Conservation (phyloP, 2,113 vertebrate genomes). For the Marcusenius ussheri region DNA sequence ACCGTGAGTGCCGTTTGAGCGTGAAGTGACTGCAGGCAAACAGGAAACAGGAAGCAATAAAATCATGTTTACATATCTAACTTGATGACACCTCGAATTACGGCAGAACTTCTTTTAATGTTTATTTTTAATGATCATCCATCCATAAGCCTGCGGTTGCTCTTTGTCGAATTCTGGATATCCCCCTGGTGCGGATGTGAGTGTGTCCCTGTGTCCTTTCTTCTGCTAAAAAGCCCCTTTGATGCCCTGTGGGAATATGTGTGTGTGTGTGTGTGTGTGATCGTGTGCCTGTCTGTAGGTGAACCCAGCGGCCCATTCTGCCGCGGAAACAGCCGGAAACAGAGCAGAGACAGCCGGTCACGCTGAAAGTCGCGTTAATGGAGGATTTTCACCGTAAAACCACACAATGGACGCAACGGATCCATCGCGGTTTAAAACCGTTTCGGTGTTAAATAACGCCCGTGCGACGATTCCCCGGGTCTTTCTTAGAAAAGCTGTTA, state of each 20-base stretch:
- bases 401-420: neutral
- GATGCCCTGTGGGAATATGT: neutral
- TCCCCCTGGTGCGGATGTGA: neutral
- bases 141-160: neutral
- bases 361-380: neutral
- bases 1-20: neutral
- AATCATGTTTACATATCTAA: neutral
- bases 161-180: neutral
- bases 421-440: neutral
- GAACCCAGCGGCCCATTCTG: neutral
- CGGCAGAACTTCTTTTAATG: neutral
- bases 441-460: neutral
- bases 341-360: neutral
- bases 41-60: slow-evolving; percentile 3
- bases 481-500: neutral
- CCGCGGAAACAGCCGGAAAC: too few species aligned
- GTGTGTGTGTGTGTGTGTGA: neutral
- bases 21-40: neutral
- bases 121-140: neutral
- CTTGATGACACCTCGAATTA: neutral
- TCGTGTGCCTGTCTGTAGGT: neutral
- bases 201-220: neutral
- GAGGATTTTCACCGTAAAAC: neutral
- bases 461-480: neutral
- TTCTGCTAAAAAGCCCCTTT: neutral